phyloP scores from a whole-genome alignment of 2,888 invertebrate genomes.

The Mimachlamys varia region DNA sequence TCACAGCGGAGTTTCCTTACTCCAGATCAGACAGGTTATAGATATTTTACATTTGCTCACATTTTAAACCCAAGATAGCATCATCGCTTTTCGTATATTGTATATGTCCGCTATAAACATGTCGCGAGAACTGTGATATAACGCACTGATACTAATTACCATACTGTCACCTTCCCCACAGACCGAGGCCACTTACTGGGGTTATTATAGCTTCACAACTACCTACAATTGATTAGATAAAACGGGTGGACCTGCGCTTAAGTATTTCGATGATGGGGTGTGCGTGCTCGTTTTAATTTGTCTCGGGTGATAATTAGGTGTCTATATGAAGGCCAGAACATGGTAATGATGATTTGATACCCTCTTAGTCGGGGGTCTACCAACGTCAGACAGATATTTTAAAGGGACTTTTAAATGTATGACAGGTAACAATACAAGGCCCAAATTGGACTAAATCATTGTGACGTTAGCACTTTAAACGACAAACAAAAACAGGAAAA shows the following conservation, averaged over 20 bases:
- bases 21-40: conserved; percentile 25
- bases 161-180: neutral
- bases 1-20: neutral
- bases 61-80: conserved; percentile 31
- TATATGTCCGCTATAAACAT: conserved; percentile 16
- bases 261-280: neutral
- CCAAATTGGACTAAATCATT: conserved; percentile 19
- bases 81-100: neutral
- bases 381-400: neutral
- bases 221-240: neutral
- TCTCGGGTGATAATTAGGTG: conserved; percentile 6
- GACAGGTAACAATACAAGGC: neutral
- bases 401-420: neutral
- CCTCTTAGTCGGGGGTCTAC: neutral
- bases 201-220: neutral
- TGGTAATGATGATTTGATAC: neutral
- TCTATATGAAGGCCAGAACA: neutral
- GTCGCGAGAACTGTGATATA: conserved; percentile 26
- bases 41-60: conserved; percentile 16
- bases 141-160: neutral
- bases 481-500: neutral
- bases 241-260: neutral
- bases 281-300: conserved; percentile 11
- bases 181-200: neutral
- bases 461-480: conserved; percentile 1